These are phyloP conservation scores for Trinorchestia longiramus DNA, from an alignment of 1,140 invertebrate genomes.

Conservation along the genomic window DNA sequence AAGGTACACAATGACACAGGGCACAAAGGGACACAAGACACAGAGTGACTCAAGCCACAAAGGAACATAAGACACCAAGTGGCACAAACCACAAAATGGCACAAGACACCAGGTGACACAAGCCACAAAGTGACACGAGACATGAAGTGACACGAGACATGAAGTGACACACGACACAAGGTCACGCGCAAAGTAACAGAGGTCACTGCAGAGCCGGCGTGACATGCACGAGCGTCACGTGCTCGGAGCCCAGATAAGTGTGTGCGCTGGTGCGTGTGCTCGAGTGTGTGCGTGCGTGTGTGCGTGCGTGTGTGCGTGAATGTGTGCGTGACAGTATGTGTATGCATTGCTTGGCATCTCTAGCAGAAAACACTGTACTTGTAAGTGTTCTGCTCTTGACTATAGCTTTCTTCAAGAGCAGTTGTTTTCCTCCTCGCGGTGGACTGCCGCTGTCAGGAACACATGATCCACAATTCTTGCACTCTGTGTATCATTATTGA, in stretches of 20 bases:
- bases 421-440: too few relatives aligned
- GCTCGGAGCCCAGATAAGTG: too few relatives aligned
- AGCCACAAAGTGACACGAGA: not conserved
- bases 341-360: not conserved
- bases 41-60: not conserved
- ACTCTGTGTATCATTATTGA: too few relatives aligned
- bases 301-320: not conserved
- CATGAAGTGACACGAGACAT: not conserved
- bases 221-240: not conserved
- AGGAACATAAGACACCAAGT: not conserved
- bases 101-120: not conserved
- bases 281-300: not conserved
- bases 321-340: not conserved
- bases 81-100: not conserved
- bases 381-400: not conserved
- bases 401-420: not conserved
- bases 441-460: too few relatives aligned
- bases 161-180: not conserved
- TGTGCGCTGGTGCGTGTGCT: not conserved
- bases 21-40: too few relatives aligned
- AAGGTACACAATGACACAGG: too few relatives aligned
- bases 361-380: not conserved
- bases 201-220: not conserved
- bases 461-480: too few relatives aligned
- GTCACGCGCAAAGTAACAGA: not conserved